Percentiles rank a stretch among this genome's conserved stretches.
Evolutionary conservation across 2,113 vertebrate species (phyloP).

Genomic region (Macquaria australasica): DNA sequence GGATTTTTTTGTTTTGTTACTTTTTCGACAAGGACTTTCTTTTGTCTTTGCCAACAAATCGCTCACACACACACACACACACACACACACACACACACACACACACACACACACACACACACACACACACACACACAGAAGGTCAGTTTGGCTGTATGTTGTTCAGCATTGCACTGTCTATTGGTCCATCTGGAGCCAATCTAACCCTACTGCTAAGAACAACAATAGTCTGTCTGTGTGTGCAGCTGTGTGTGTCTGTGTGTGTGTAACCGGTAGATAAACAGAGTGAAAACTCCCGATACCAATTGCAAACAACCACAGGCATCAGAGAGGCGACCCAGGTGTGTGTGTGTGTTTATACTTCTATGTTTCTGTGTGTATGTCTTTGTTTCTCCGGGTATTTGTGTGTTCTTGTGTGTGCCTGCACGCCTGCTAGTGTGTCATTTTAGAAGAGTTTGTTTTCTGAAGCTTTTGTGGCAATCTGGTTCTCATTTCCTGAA

Average conservation of each 20-base stretch:
- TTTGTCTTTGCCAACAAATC: conserved; percentile 4
- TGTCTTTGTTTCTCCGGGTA: conserved; percentile 20
- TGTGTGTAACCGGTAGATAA: conserved; percentile 33
- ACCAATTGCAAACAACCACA: conserved; percentile 57
- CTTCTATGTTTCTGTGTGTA: background rate
- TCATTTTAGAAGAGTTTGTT: conserved; percentile 59
- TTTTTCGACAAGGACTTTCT: background rate
- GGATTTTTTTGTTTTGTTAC: background rate
- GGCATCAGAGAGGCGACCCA: conserved; percentile 36
- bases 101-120: background rate
- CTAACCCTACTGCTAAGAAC: conserved; percentile 42
- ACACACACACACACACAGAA: background rate
- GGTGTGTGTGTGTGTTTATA: conserved; percentile 13
- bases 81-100: background rate
- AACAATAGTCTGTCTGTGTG: conserved; percentile 40
- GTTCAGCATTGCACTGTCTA: conserved; percentile 38
- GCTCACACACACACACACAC: background rate
- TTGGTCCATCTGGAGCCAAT: conserved; percentile 69
- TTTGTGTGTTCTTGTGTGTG: conserved; percentile 14
- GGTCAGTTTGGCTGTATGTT: conserved; percentile 25
- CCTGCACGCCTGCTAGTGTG: conserved; percentile 9
- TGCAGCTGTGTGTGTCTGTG: conserved; percentile 23
- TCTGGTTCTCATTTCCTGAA: conserved; percentile 76
- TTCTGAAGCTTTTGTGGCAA: conserved; percentile 67
- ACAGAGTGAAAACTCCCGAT: conserved; percentile 54